Conservation (phyloP, 2,888 invertebrate genomes). For the Plemyria rubiginata region DNA sequence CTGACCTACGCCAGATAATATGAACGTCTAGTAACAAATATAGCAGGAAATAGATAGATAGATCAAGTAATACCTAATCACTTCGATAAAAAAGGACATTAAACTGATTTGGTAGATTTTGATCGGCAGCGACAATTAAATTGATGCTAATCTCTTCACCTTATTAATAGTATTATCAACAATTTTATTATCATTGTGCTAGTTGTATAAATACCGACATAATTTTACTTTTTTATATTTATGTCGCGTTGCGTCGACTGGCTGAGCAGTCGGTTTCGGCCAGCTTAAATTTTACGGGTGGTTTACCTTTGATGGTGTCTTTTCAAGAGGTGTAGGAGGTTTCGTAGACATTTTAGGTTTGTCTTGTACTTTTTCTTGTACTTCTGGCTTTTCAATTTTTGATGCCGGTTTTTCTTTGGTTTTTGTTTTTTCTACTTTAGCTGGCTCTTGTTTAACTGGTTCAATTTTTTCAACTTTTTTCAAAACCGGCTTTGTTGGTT, state of each 20-base stretch:
- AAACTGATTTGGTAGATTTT: slow-evolving; percentile 3
- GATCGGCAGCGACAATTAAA: neutral
- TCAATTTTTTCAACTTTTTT: slow-evolving; percentile 24
- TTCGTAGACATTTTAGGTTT: slow-evolving; percentile 76
- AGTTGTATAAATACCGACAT: neutral
- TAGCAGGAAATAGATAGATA: neutral
- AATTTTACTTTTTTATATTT: neutral
- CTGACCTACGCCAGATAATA: no score
- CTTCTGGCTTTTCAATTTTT: slow-evolving; percentile 50
- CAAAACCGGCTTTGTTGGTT: slow-evolving; percentile 31
- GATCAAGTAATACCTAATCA: neutral
- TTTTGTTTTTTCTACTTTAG: slow-evolving; percentile 39
- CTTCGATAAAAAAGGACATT: neutral
- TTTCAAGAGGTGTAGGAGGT: slow-evolving; percentile 73
- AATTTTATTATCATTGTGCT: neutral
- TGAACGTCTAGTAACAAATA: no score
- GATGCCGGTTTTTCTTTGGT: slow-evolving; percentile 44
- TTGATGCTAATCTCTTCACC: neutral
- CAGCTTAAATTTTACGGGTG: neutral
- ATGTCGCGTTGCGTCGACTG: no score
- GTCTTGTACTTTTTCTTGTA: slow-evolving; percentile 61
- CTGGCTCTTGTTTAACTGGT: slow-evolving; percentile 43
- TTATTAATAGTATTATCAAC: neutral
- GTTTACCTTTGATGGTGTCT: slow-evolving; percentile 71
- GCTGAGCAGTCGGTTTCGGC: no score